Evolutionary conservation across 2,113 vertebrate genomes (phyloP).

Genomic region (Raja brachyura): DNA sequence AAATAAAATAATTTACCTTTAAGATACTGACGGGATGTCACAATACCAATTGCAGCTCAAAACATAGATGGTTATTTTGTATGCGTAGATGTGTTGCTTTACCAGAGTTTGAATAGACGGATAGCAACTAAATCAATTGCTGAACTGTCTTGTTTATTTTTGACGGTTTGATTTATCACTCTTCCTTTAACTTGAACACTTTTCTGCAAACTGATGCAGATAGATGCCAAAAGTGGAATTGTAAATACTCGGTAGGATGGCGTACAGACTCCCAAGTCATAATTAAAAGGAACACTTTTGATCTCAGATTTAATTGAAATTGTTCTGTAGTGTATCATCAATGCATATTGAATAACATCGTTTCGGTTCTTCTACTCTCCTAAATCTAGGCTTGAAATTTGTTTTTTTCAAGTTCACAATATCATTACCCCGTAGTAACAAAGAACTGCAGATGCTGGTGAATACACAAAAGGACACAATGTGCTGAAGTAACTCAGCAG

Average conservation of each 20-base stretch:
- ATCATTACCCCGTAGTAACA: neutral
- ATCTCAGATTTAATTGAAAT: neutral
- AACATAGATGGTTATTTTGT: neutral
- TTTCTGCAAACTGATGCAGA: neutral
- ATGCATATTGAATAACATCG: neutral
- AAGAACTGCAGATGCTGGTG: no score
- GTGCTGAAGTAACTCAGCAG: no score
- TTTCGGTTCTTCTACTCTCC: neutral
- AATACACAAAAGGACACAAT: no score
- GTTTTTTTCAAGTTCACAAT: neutral
- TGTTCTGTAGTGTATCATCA: neutral
- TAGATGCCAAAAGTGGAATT: neutral
- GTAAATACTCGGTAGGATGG: neutral
- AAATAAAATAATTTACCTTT: neutral
- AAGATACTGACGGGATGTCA: neutral
- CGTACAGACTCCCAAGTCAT: neutral
- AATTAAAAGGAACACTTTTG: neutral
- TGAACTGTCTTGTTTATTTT: neutral
- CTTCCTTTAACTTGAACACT: neutral
- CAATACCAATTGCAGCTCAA: neutral
- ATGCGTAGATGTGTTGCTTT: neutral
- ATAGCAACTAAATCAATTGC: slow-evolving; percentile 3
- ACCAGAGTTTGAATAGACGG: neutral
- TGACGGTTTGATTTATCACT: slow-evolving; percentile 2
- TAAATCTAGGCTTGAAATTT: neutral